Percentiles rank a stretch among this genome's conserved stretches.
These are phyloP conservation scores for Mnemiopsis leidyi DNA, from an alignment of 37 sponge, comb jelly and placozoan species.

Conservation along the genomic window DNA sequence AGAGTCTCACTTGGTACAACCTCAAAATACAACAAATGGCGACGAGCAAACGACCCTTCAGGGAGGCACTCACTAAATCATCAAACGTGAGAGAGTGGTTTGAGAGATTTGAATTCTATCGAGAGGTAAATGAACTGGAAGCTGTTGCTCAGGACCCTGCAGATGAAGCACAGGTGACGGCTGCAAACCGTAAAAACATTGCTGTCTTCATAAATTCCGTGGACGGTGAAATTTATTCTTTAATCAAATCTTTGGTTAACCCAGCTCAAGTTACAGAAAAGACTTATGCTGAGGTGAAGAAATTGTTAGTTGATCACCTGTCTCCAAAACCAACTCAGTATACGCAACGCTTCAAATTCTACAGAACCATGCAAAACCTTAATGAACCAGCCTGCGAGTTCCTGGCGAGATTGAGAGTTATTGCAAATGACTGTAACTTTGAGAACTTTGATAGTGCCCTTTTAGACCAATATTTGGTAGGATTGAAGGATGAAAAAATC, in stretches of 20 bases:
- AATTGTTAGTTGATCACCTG: background rate
- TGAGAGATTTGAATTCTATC: conserved; percentile 3
- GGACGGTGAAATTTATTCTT: background rate
- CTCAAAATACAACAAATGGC: background rate
- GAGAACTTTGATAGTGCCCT: background rate
- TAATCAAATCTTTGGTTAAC: conserved; percentile 12
- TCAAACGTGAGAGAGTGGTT: background rate
- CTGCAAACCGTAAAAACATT: background rate
- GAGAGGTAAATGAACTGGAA: background rate
- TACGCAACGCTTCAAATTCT: background rate
- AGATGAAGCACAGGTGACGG: background rate
- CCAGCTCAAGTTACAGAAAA: background rate
- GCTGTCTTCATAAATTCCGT: background rate
- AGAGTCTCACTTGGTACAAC: background rate
- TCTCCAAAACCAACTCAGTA: background rate
- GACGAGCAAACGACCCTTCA: background rate
- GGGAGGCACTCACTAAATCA: background rate
- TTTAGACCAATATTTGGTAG: background rate
- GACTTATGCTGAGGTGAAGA: background rate
- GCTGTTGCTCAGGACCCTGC: background rate
- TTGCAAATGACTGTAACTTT: background rate
- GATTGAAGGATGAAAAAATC: background rate
- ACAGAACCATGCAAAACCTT: background rate
- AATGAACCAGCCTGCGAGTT: background rate
- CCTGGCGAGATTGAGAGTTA: conserved; percentile 22